Evolutionary conservation across 2,113 vertebrate genomes (phyloP).

Genomic region (Phrynosoma platyrhinos): DNA sequence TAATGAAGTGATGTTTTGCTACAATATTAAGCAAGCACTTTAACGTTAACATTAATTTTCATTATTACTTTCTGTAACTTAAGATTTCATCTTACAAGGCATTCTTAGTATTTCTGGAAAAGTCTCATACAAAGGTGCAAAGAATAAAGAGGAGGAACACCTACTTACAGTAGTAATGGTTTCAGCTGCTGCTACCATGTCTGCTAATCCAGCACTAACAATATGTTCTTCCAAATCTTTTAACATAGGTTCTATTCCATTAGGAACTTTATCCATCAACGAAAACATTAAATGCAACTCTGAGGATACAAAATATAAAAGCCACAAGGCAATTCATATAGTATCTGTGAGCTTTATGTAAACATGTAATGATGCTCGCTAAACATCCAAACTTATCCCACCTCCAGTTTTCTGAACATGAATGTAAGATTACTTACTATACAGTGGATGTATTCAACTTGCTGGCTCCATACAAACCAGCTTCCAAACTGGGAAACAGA

Average conservation of each 20-base stretch:
- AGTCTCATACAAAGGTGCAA: not conserved
- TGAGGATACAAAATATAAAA: slow-evolving; percentile 74
- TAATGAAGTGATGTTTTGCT: not conserved
- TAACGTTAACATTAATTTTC: not conserved
- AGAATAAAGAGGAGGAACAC: not conserved
- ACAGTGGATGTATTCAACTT: not conserved
- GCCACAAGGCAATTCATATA: slow-evolving; percentile 33
- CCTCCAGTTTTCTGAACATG: no score
- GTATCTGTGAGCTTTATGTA: not conserved
- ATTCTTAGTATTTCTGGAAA: slow-evolving; percentile 18
- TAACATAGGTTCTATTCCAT: slow-evolving; percentile 97
- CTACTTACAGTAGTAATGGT: slow-evolving; percentile 97
- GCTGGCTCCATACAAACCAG: not conserved
- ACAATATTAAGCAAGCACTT: not conserved
- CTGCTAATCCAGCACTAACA: slow-evolving; percentile 95
- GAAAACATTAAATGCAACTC: slow-evolving; percentile 99
- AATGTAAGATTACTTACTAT: not conserved
- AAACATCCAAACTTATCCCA: not conserved
- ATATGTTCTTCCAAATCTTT: slow-evolving; percentile 99
- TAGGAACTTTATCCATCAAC: slow-evolving; percentile 98
- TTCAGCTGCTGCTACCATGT: slow-evolving; percentile 98
- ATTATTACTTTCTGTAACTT: slow-evolving; percentile 1
- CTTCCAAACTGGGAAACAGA: not conserved
- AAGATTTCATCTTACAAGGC: not conserved
- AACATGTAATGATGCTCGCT: not conserved